These are phyloP conservation scores for Microdon myrmicae DNA, from an alignment of 2,888 invertebrate genomes.

Conservation along the genomic window DNA sequence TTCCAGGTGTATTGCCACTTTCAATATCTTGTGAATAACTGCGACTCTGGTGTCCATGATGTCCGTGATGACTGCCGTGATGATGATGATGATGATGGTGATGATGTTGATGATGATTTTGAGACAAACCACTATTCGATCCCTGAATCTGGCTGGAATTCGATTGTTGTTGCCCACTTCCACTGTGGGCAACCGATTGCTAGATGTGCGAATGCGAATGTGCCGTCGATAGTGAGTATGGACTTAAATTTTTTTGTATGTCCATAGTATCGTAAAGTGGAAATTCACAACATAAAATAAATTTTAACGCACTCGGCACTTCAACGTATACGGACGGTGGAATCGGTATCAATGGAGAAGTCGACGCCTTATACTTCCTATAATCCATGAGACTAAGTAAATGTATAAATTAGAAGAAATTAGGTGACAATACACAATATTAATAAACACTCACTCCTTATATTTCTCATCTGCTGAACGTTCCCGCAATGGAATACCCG, in stretches of 20 bases:
- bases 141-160: slow-evolving; percentile 48
- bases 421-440: slow-evolving; percentile 10
- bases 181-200: slow-evolving; percentile 66
- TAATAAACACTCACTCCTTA: slow-evolving; percentile 75
- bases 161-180: slow-evolving; percentile 57
- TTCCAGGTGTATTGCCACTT: slow-evolving; percentile 53
- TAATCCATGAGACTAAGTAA: slow-evolving; percentile 79
- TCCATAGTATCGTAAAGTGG: slow-evolving; percentile 84
- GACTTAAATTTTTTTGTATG: slow-evolving; percentile 66
- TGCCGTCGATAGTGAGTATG: slow-evolving; percentile 65
- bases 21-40: slow-evolving; percentile 39
- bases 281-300: slow-evolving; percentile 86
- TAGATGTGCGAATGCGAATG: slow-evolving; percentile 67
- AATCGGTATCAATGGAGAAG: slow-evolving; percentile 89
- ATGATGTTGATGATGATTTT: slow-evolving; percentile 47
- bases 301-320: slow-evolving; percentile 84
- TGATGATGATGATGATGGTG: slow-evolving; percentile 26
- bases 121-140: slow-evolving; percentile 42
- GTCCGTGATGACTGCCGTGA: slow-evolving; percentile 37
- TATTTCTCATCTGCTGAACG: slow-evolving; percentile 89
- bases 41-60: slow-evolving; percentile 36
- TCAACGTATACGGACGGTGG: slow-evolving; percentile 89
- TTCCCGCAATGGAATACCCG: slow-evolving; percentile 89
- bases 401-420: slow-evolving; percentile 28
- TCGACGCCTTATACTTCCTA: slow-evolving; percentile 86